phyloP scores from a whole-genome alignment of 2,797 vertebrate genomes.

The Zenarchopterus dispar region DNA sequence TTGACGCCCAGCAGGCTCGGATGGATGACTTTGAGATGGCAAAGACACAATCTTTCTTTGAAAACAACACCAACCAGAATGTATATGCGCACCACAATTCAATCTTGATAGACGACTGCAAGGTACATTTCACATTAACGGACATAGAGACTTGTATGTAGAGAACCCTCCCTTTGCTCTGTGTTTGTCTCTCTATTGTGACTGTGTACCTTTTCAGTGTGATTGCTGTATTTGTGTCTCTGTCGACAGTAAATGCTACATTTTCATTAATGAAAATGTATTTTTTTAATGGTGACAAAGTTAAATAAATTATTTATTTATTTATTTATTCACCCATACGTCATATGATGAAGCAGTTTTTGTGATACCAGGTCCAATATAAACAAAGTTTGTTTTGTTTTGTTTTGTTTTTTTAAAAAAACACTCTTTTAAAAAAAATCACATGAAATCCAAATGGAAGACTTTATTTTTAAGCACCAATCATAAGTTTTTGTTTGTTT shows the following conservation, averaged over 20 bases:
- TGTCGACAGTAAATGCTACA: slow-evolving; percentile 46
- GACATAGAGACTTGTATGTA: slow-evolving; percentile 99
- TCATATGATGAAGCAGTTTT: slow-evolving; percentile 84
- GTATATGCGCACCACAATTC: slow-evolving; percentile 93
- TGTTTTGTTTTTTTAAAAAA: background rate
- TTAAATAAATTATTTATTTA: slow-evolving; percentile 58
- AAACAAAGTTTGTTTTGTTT: slow-evolving; percentile 21
- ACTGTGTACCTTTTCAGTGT: slow-evolving; percentile 46
- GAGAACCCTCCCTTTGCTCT: slow-evolving; percentile 71
- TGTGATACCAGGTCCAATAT: slow-evolving; percentile 65
- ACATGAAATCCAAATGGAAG: slow-evolving; percentile 17
- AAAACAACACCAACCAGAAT: slow-evolving; percentile 95
- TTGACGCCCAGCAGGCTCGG: slow-evolving; percentile 89
- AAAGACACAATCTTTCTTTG: slow-evolving; percentile 92
- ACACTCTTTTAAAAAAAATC: slow-evolving; percentile 13
- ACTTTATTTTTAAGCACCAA: slow-evolving; percentile 23
- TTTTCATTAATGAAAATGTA: slow-evolving; percentile 43
- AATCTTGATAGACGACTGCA: slow-evolving; percentile 96
- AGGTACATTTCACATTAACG: slow-evolving; percentile 96
- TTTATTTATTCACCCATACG: slow-evolving; percentile 61
- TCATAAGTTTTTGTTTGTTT: slow-evolving; percentile 36
- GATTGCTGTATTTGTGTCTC: slow-evolving; percentile 42
- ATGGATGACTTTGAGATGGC: slow-evolving; percentile 93
- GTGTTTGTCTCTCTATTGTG: slow-evolving; percentile 44
- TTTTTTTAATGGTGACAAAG: slow-evolving; percentile 37